A percentile compares a stretch with the other conserved stretches of the same genome.
Conservation (phyloP, 2,797 vertebrate genomes). For the Arnoldichthys spilopterus region DNA sequence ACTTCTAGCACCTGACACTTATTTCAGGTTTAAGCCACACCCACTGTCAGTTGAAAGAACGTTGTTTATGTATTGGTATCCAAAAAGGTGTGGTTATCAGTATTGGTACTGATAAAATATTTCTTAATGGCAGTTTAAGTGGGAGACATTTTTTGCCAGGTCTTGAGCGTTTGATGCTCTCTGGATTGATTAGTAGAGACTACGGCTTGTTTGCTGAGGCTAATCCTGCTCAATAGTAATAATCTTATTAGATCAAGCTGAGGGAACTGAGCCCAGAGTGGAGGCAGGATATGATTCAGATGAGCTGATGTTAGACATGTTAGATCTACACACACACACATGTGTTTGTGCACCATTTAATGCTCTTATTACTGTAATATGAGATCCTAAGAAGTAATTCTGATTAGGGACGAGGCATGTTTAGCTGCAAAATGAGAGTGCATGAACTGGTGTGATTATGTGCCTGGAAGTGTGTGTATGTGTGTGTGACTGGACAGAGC, state of each 20-base stretch:
- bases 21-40: too few relatives aligned
- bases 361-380: not conserved
- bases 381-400: not conserved
- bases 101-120: too few relatives aligned
- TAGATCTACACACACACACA: not conserved
- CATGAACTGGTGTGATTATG: not conserved
- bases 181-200: conserved; percentile 7
- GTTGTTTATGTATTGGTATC: too few relatives aligned
- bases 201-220: not conserved
- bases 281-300: not conserved
- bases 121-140: too few relatives aligned
- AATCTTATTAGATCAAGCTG: conserved; percentile 19
- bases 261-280: not conserved
- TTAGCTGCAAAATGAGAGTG: not conserved
- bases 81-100: too few relatives aligned
- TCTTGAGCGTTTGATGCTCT: not conserved
- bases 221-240: conserved; percentile 3
- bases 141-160: not conserved
- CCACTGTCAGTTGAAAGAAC: too few relatives aligned
- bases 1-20: too few relatives aligned
- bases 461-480: not conserved
- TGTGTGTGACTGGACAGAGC: conserved; percentile 23
- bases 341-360: conserved; percentile 6
- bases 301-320: not conserved
- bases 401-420: not conserved